A percentile compares a stretch with the other conserved stretches of the same genome.
Evolutionary conservation across 1,140 invertebrate genomes (phyloP).

Genomic region (Physella acuta): DNA sequence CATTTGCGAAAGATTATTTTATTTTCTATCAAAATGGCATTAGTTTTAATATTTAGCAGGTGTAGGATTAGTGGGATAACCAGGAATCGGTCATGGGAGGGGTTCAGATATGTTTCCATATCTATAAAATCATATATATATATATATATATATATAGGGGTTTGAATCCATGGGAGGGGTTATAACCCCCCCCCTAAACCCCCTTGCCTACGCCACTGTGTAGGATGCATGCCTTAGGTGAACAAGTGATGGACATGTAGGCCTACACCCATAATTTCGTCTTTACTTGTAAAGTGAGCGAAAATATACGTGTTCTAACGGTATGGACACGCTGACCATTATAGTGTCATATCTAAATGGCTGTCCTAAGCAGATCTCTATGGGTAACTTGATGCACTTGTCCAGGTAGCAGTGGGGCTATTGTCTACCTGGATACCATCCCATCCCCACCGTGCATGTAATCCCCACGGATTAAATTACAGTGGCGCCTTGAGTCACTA

Average conservation of each 20-base stretch:
- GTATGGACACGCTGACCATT: not conserved
- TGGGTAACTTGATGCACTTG: not conserved
- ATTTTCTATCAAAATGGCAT: too few relatives aligned
- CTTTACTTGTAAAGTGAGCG: not conserved
- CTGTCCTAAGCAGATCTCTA: not conserved
- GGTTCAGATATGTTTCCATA: too few relatives aligned
- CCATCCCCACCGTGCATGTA: not conserved
- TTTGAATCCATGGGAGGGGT: too few relatives aligned
- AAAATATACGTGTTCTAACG: not conserved
- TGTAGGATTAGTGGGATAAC: too few relatives aligned
- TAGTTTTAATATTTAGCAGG: too few relatives aligned
- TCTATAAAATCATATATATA: too few relatives aligned
- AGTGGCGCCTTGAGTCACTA: too few relatives aligned
- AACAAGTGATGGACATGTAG: not conserved
- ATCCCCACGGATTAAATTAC: not conserved
- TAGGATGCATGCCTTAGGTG: not conserved
- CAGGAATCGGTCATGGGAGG: too few relatives aligned
- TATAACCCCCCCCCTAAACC: too few relatives aligned
- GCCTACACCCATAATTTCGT: not conserved
- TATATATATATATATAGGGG: too few relatives aligned
- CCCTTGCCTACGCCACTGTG: too few relatives aligned
- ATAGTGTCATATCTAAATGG: not conserved
- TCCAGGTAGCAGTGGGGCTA: not conserved
- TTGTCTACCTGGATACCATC: not conserved
- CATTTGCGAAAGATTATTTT: too few relatives aligned